Evolutionary conservation across 2,797 vertebrate genomes (phyloP).

Genomic region (Silurus lanzhouensis): DNA sequence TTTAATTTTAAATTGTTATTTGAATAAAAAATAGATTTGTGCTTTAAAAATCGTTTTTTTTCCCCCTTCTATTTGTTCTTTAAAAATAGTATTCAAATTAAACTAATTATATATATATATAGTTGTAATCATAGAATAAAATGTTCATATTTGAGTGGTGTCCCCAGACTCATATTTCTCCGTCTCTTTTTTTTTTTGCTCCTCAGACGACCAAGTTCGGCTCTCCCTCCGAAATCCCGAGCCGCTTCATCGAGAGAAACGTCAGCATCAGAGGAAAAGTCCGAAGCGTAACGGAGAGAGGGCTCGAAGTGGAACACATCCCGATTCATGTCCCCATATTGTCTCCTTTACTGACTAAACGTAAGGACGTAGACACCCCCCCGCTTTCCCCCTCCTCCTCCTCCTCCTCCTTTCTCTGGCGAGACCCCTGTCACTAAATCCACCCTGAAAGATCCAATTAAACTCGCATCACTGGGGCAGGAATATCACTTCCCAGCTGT

Average conservation of each 20-base stretch:
- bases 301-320: slow-evolving; percentile 88
- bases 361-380: slow-evolving; percentile 67
- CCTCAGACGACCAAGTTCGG: slow-evolving; percentile 82
- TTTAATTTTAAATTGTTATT: background rate
- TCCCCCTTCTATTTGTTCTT: background rate
- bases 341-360: slow-evolving; percentile 75
- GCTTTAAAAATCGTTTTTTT: background rate
- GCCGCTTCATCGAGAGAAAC: slow-evolving; percentile 83
- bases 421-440: slow-evolving; percentile 6
- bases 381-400: no score
- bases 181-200: background rate
- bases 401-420: background rate
- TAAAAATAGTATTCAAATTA: background rate
- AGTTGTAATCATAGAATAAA: background rate
- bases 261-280: slow-evolving; percentile 87
- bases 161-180: no score
- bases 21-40: background rate
- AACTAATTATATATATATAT: no score
- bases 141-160: background rate
- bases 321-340: slow-evolving; percentile 84
- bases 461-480: background rate
- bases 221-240: slow-evolving; percentile 81
- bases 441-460: slow-evolving; percentile 9
- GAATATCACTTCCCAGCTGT: slow-evolving; percentile 42
- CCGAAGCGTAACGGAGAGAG: slow-evolving; percentile 74